Percentiles rank a stretch among this genome's conserved stretches.
Conservation (phyloP, 2,113 vertebrate genomes). For the Lagopus muta region DNA sequence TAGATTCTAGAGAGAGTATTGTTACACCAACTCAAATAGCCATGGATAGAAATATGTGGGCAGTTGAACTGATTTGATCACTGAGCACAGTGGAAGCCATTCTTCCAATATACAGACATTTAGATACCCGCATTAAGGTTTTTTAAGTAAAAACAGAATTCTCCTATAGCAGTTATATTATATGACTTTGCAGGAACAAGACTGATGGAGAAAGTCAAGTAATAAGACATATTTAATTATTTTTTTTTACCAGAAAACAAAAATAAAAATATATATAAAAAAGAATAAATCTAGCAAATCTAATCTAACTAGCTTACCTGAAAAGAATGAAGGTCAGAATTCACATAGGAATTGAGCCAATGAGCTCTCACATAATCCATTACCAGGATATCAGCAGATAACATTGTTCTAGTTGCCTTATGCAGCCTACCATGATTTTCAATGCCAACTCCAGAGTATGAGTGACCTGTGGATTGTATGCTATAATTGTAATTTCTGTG, state of each 20-base stretch:
- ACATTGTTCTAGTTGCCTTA: background rate
- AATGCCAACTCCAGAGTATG: background rate
- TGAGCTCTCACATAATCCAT: background rate
- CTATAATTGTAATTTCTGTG: background rate
- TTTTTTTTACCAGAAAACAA: background rate
- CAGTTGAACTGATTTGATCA: background rate
- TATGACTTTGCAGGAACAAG: background rate
- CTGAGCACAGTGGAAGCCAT: background rate
- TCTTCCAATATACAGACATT: background rate
- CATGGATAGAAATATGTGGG: background rate
- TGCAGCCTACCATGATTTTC: background rate
- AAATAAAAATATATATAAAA: background rate
- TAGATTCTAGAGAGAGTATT: background rate
- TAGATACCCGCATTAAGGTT: accelerated
- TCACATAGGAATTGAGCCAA: background rate
- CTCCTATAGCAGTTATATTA: background rate
- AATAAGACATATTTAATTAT: background rate
- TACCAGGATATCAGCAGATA: background rate
- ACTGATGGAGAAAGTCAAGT: background rate
- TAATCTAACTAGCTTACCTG: background rate
- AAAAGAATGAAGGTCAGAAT: background rate
- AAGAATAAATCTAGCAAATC: background rate
- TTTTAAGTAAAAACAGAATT: background rate
- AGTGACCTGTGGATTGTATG: background rate
- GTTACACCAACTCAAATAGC: background rate